These are phyloP conservation scores for Leucophora obtusa DNA, from an alignment of 2,888 invertebrate species.

Conservation along the genomic window DNA sequence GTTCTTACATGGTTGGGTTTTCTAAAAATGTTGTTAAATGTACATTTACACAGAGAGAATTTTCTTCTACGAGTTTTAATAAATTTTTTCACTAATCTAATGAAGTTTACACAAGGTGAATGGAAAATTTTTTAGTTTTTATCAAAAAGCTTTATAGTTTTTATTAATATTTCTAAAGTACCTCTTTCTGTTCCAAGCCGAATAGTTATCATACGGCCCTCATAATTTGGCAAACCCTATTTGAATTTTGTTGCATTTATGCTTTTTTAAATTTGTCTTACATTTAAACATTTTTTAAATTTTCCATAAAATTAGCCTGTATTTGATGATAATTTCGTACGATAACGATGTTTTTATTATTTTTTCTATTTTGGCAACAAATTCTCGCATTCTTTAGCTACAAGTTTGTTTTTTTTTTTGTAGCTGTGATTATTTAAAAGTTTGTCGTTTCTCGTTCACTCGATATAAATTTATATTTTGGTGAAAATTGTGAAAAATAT, in stretches of 20 bases:
- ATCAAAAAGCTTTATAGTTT: too few relatives aligned
- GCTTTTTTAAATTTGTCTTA: not conserved
- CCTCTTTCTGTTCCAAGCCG: too few relatives aligned
- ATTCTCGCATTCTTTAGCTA: constrained; percentile 18
- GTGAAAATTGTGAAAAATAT: constrained; percentile 54
- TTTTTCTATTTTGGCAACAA: constrained; percentile 1
- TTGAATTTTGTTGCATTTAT: not conserved
- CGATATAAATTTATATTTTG: constrained; percentile 62
- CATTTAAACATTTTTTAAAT: not conserved
- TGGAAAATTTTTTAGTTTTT: too few relatives aligned
- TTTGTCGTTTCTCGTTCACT: constrained; percentile 46
- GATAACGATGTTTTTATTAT: not conserved
- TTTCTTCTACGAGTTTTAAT: too few relatives aligned
- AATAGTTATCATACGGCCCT: too few relatives aligned
- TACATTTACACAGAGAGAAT: too few relatives aligned
- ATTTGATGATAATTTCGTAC: constrained; percentile 8
- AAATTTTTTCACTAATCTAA: too few relatives aligned
- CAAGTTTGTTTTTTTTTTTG: constrained; percentile 27
- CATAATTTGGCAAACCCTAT: not conserved
- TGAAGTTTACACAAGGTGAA: too few relatives aligned
- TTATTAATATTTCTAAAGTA: too few relatives aligned
- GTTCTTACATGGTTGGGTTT: too few relatives aligned
- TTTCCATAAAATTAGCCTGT: constrained; percentile 12
- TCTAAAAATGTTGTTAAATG: too few relatives aligned
- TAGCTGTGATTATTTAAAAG: constrained; percentile 28